A percentile compares a stretch with the other conserved stretches of the same genome.
These are phyloP conservation scores for Catostylus mosaicus DNA, from an alignment of 30 jellyfish, hydroid and myxozoan genomes.

Conservation along the genomic window DNA sequence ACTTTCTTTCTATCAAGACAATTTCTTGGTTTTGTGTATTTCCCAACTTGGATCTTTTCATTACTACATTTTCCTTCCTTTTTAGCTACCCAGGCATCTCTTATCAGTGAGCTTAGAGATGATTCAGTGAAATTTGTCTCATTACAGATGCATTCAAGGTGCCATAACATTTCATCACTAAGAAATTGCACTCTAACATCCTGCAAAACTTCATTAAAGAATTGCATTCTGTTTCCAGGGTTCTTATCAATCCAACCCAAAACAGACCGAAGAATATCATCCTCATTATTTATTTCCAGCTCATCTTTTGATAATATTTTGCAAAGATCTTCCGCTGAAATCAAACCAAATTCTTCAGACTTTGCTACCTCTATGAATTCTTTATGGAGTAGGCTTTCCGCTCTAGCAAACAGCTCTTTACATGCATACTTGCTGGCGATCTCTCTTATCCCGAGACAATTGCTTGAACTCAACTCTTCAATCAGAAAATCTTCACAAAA, in stretches of 20 bases:
- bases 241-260: constrained; percentile 60
- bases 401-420: constrained; percentile 39
- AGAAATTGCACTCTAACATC: constrained; percentile 75
- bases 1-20: constrained; percentile 79
- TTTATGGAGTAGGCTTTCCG: constrained; percentile 52
- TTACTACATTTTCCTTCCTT: neutral
- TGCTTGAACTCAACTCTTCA: constrained; percentile 39
- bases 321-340: constrained; percentile 36
- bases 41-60: constrained; percentile 50
- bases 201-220: constrained; percentile 36
- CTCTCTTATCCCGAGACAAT: constrained; percentile 74
- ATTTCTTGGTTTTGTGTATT: constrained; percentile 64
- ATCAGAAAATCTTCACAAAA: constrained; percentile 74
- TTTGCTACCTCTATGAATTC: constrained; percentile 53
- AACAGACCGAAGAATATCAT: constrained; percentile 59
- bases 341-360: constrained; percentile 63
- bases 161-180: constrained; percentile 33
- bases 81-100: constrained; percentile 39
- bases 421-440: constrained; percentile 74
- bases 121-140: neutral
- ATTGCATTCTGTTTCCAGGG: constrained; percentile 19
- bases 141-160: constrained; percentile 14
- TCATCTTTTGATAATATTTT: constrained; percentile 68
- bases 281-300: constrained; percentile 73
- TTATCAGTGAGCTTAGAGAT: neutral